Base-by-base conservation (phyloP, 2,888 invertebrate genomes). In the Iphiclides podalirius region DNA sequence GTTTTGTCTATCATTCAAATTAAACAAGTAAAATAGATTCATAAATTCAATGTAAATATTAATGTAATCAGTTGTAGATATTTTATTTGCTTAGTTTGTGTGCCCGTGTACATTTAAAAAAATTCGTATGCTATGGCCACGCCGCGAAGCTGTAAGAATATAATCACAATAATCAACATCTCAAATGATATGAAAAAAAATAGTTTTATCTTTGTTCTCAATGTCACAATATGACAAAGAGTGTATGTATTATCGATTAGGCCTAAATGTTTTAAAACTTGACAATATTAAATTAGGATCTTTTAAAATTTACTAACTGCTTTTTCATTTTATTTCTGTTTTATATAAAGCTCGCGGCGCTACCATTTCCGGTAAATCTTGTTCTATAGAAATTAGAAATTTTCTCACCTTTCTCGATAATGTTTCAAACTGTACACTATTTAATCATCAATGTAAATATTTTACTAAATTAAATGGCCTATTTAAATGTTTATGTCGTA, bases 391-490 rank as follows among this genome's bases (percentile, higher is more conserved):
- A 62, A 77, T 80, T 86, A 84, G 82, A 67, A 65, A 75, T 80
- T 80, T 81, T 84, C 75, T 80, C 75, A 84, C 78, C 78, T 84
- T 83, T 81, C 74, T 83, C 73, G 72, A 80, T 79, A 80, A 77
- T 83, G 71, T 68, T 75, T 72, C 76, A 70, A 82, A 79, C 78
- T 83, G 79, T 81, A 75, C 79, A 79, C 77, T 71, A 77, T 80
- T 79, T 79, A 77, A 65, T 79, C 78, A 77, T 82, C 82, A 83
- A 69, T 87, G 87, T 87, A 87, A 78, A 87, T 87, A 87, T 49
- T 83, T 82, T 82, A 77, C 65, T 79, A 77, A 79, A 66, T 79
- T 79, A 75, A 75, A 84, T 78, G 85, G 86, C 85, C 85, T 86
- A 87, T 68, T 79, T 78, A 67, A 69, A 70, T 72, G 74, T 72